Evolutionary conservation across 37 sponge, comb jelly and placozoan genomes (phyloP), one percentile per base, ranked within the genome.

Genomic region (Crambe crambe): DNA sequence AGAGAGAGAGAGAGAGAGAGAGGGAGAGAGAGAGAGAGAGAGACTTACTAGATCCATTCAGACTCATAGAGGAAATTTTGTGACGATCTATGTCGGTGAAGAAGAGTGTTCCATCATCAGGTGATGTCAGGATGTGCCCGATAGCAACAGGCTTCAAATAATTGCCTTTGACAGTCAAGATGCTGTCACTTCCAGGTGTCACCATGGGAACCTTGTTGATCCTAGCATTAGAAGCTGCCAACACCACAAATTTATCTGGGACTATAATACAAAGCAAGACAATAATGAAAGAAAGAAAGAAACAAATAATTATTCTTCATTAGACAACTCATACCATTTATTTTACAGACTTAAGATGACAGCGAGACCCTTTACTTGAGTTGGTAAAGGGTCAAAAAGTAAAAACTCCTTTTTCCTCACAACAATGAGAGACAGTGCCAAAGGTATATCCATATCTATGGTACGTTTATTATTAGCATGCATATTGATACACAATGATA

Each of bases 41-140:
- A 5, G 8, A 31, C 25, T 37, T 75, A 75, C 75, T 59, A 29
- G 75, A 34, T 57, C 75, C 75, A 59, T 75, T 56, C 56, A 75
- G 37, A 35, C 58, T 75, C 0, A 29, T 54, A 36, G 60, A 18
- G 12, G 29, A 75, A 21, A 77, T 63, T 22, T 15, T 21, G 2
- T 18, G 60, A 20, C 51, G 62, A 3, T 20, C n/a, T 23, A 68
- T 30, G 51, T 82, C 82, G 3, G 47, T n/a, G 41, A 41, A 82
- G 54, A 73, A 73, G 18, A 82, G 59, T 8, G 25, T 38, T 21
- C 82, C 82, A 29, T 62, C 54, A 25, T n/a, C 65, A 27, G 51
- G 35, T 27, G 73, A 15, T 3, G 54, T 58, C 20, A 82, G 51
- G 6, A 73, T 21, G 47, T 63, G 72, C 59, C 80, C 87, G 15